Conservation (phyloP, 1,140 invertebrate genomes). For the Solen grandis region DNA sequence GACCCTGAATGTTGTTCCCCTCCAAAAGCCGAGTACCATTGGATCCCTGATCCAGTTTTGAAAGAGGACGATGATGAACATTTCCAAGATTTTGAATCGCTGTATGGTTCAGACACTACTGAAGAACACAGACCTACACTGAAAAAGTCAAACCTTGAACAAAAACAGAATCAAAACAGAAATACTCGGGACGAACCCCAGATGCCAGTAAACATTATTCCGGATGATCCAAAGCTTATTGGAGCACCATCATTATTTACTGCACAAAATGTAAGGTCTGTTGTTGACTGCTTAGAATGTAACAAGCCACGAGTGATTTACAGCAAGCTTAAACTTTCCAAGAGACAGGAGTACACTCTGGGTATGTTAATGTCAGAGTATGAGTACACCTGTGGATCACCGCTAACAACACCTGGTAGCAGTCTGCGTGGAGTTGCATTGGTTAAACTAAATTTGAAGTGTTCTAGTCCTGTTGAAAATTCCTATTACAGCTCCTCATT, state of each 20-base stretch:
- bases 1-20: not conserved
- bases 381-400: slow-evolving; percentile 24
- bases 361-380: not conserved
- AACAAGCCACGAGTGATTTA: slow-evolving; percentile 11
- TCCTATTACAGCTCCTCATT: slow-evolving; percentile 5
- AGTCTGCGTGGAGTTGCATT: not conserved
- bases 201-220: not conserved
- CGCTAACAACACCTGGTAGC: not conserved
- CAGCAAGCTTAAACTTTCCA: not conserved
- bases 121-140: slow-evolving; percentile 2
- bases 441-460: slow-evolving; percentile 10
- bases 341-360: not conserved
- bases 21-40: not conserved
- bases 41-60: not conserved
- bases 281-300: slow-evolving; percentile 13
- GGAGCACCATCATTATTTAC: slow-evolving; percentile 5
- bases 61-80: not conserved
- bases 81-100: not conserved
- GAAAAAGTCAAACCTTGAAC: not conserved
- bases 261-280: slow-evolving; percentile 1
- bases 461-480: not conserved
- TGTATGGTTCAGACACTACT: not conserved
- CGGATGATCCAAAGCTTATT: not conserved
- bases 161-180: not conserved
- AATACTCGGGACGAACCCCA: not conserved